A percentile compares a stretch with the other conserved stretches of the same genome.
These are phyloP conservation scores for Tryphoninae sp. DNA, from an alignment of 2,888 invertebrate species.

Conservation along the genomic window DNA sequence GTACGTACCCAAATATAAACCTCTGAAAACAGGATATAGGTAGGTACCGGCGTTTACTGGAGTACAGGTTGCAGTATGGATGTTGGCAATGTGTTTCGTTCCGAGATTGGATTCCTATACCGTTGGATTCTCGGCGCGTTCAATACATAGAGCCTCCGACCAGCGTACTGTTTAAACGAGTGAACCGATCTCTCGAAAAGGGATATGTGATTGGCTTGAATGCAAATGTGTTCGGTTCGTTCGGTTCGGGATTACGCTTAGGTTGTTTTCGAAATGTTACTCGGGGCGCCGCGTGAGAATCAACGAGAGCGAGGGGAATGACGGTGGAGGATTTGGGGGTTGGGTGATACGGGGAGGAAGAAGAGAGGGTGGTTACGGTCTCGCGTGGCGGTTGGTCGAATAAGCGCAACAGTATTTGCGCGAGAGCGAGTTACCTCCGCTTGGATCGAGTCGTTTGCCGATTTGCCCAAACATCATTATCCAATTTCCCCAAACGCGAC, in stretches of 20 bases:
- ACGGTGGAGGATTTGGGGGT: neutral
- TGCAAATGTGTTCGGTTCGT: conserved; percentile 62
- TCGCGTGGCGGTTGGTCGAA: conserved; percentile 30
- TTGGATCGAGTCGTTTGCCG: conserved; percentile 42
- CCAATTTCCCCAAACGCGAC: conserved; percentile 57
- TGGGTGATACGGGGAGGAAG: neutral
- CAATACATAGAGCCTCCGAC: neutral
- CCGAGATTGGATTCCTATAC: conserved; percentile 59
- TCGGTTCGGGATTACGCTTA: conserved; percentile 60
- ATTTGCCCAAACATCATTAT: conserved; percentile 64
- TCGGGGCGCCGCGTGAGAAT: conserved; percentile 24
- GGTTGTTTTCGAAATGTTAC: conserved; percentile 59
- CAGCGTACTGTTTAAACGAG: conserved; percentile 57
- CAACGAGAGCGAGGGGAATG: neutral
- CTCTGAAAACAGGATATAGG: neutral
- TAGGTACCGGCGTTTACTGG: neutral
- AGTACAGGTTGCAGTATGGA: conserved; percentile 31
- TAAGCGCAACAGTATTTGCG: conserved; percentile 44
- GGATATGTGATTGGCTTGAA: conserved; percentile 61
- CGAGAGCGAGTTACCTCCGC: conserved; percentile 21
- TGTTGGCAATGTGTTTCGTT: conserved; percentile 57
- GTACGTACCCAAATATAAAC: neutral
- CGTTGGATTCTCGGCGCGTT: conserved; percentile 3
- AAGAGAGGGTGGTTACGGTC: neutral
- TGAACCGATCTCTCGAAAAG: conserved; percentile 55